These are phyloP conservation scores for Phylloscopus whistleri DNA, from an alignment of 2,113 vertebrate species.

Conservation along the genomic window DNA sequence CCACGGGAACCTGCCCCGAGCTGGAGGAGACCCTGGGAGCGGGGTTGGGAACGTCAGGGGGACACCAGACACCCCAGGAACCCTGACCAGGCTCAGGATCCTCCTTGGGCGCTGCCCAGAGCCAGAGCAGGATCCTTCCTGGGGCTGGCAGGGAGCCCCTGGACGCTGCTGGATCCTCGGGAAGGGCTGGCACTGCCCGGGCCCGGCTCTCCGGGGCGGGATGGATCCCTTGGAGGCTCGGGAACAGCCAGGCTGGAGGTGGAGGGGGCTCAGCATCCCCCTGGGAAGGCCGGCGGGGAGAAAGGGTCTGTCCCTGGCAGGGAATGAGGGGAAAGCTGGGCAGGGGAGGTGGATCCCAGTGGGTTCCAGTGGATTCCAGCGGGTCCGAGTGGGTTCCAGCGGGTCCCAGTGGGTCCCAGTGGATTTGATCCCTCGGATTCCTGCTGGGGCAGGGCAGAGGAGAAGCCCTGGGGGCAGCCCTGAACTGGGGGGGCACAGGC, in stretches of 20 bases:
- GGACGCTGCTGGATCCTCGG: not conserved
- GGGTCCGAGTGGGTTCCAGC: no score
- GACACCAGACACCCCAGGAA: fast-evolving
- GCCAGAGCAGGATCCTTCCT: not conserved
- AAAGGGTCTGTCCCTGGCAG: not conserved
- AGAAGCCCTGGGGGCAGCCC: not conserved
- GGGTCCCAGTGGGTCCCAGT: not conserved
- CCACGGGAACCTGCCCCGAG: not conserved
- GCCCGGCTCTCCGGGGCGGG: fast-evolving
- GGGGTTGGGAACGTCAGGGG: not conserved
- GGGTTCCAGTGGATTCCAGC: not conserved
- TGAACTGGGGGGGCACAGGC: not conserved
- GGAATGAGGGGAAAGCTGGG: not conserved
- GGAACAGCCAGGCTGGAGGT: not conserved
- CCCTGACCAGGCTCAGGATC: not conserved
- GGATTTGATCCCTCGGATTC: not conserved
- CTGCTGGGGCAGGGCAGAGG: not conserved
- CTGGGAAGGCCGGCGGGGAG: fast-evolving
- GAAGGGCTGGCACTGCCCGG: not conserved
- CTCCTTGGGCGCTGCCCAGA: not conserved
- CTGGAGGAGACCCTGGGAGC: not conserved
- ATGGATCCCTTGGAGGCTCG: fast-evolving
- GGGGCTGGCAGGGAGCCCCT: not conserved
- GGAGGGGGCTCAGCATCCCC: not conserved
- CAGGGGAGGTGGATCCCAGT: not conserved